phyloP scores from a whole-genome alignment of 2,888 invertebrate genomes.

The Meloe dianella region DNA sequence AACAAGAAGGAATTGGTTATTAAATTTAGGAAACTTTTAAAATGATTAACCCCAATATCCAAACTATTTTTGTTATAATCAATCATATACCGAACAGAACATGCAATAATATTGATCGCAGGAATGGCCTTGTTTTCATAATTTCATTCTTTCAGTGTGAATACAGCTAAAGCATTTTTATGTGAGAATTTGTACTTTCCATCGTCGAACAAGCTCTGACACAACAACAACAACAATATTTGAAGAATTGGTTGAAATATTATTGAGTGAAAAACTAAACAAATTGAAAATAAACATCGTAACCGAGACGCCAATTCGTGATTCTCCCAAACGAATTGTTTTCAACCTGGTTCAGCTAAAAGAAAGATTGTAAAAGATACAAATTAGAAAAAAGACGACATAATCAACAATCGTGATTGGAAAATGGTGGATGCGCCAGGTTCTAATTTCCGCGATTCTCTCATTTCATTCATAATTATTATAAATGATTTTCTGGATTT shows the following conservation, averaged over 20 bases:
- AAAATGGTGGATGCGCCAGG: constrained; percentile 15
- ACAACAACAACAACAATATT: background rate
- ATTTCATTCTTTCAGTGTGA: background rate
- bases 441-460: background rate
- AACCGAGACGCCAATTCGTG: no score
- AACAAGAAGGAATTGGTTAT: no score
- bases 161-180: background rate
- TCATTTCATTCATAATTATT: background rate
- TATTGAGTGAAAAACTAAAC: no score
- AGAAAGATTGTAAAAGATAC: no score
- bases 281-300: no score
- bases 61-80: background rate
- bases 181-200: no score
- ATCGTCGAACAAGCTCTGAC: no score
- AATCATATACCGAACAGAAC: background rate
- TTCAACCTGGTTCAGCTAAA: no score
- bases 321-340: no score
- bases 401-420: background rate
- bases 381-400: no score
- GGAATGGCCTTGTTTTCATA: background rate
- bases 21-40: no score
- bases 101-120: constrained; percentile 1
- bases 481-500: background rate
- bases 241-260: background rate
- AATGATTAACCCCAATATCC: background rate